Percentiles rank a stretch among this genome's conserved stretches.
Conservation (phyloP, 92 coral and sea anemone species). For the Actinostola sp. region DNA sequence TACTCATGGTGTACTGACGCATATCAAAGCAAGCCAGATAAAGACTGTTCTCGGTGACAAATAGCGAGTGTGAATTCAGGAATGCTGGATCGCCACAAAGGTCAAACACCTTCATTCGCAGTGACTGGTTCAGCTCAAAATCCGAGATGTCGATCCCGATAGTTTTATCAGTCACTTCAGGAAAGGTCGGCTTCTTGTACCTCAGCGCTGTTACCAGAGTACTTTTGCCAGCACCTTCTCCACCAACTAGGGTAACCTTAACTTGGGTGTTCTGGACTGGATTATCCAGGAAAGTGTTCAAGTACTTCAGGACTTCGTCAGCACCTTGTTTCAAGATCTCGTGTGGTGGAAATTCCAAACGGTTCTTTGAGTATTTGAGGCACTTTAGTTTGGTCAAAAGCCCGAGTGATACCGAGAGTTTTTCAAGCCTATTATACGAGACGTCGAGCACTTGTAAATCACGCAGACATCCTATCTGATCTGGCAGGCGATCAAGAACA, state of each 20-base stretch:
- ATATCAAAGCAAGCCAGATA: conserved; percentile 83
- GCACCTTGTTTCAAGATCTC: conserved; percentile 70
- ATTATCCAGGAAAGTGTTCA: conserved; percentile 73
- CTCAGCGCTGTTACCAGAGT: conserved; percentile 62
- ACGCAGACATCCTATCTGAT: conserved; percentile 71
- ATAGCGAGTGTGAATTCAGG: conserved; percentile 65
- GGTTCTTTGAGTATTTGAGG: conserved; percentile 61
- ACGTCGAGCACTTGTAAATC: conserved; percentile 72
- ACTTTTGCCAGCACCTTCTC: conserved; percentile 74
- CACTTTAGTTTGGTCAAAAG: conserved; percentile 64
- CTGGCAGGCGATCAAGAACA: conserved; percentile 71
- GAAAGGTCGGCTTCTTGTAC: conserved; percentile 50
- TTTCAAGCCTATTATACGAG: conserved; percentile 72
- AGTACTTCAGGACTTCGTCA: conserved; percentile 70
- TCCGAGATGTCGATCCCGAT: conserved; percentile 67
- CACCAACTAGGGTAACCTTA: conserved; percentile 77
- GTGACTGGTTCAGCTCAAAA: conserved; percentile 54
- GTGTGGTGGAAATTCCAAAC: conserved; percentile 70
- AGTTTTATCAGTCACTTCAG: conserved; percentile 58
- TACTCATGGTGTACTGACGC: conserved; percentile 77
- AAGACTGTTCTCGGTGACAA: conserved; percentile 81
- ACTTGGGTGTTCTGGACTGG: conserved; percentile 82
- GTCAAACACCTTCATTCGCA: conserved; percentile 75
- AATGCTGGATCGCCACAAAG: conserved; percentile 72
- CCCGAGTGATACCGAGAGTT: conserved; percentile 78